These are phyloP conservation scores for Bothrops jararaca DNA, from an alignment of 2,113 vertebrate species.

Conservation along the genomic window DNA sequence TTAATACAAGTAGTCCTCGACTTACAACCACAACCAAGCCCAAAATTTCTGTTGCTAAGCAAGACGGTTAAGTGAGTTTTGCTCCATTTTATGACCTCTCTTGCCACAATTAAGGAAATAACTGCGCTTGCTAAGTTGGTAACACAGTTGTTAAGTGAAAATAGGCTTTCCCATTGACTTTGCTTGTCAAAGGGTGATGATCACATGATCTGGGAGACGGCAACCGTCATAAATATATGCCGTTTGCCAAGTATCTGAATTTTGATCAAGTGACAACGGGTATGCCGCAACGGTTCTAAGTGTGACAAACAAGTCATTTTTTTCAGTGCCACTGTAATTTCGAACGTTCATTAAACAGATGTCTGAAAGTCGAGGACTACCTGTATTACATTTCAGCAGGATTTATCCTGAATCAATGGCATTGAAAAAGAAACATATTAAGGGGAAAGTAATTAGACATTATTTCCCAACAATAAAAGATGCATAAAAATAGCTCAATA, in stretches of 20 bases:
- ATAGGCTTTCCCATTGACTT: not conserved
- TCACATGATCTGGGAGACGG: too few relatives aligned
- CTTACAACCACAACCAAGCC: not conserved
- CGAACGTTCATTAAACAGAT: too few relatives aligned
- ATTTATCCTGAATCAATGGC: not conserved
- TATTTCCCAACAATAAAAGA: not conserved
- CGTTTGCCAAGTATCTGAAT: too few relatives aligned
- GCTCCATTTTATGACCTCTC: not conserved
- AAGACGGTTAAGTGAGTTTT: not conserved
- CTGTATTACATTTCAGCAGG: not conserved
- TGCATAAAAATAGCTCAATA: not conserved
- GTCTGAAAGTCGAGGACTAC: too few relatives aligned
- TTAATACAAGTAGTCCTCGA: not conserved
- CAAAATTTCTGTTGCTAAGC: not conserved
- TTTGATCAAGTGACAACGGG: too few relatives aligned
- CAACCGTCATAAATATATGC: too few relatives aligned
- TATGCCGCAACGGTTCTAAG: too few relatives aligned
- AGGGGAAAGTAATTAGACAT: not conserved
- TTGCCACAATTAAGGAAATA: not conserved
- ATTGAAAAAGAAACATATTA: not conserved
- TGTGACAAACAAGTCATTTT: too few relatives aligned
- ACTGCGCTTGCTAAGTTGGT: accelerated
- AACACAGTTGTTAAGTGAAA: not conserved
- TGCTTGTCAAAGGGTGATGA: too few relatives aligned
- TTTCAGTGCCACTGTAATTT: too few relatives aligned